phyloP scores from a whole-genome alignment of 64 coral and sea anemone genomes.

The Stichodactyla mertensii region DNA sequence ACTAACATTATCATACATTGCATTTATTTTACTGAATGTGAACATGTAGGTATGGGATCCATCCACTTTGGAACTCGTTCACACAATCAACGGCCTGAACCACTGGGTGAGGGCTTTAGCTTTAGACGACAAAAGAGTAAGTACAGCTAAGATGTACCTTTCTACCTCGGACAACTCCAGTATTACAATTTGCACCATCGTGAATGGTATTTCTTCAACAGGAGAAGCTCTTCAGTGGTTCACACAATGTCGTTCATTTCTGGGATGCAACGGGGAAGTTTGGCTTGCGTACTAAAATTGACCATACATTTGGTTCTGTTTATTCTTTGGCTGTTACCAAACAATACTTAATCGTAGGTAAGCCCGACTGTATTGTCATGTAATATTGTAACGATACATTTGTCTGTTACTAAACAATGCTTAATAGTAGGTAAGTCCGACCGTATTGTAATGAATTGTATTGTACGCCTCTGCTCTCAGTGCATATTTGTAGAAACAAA shows the following conservation, averaged over 20 bases:
- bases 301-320: conserved; percentile 84
- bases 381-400: conserved; percentile 39
- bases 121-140: conserved; percentile 80
- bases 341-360: conserved; percentile 89
- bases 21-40: no score
- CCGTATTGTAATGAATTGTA: no score
- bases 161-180: neutral
- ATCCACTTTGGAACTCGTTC: conserved; percentile 60
- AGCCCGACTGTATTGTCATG: neutral
- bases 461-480: no score
- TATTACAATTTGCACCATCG: neutral
- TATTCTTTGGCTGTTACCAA: conserved; percentile 89
- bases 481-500: no score
- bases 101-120: conserved; percentile 97
- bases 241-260: conserved; percentile 89
- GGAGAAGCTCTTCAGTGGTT: conserved; percentile 90
- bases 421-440: conserved; percentile 72
- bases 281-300: conserved; percentile 65
- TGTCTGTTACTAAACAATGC: conserved; percentile 71
- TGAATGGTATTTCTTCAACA: neutral
- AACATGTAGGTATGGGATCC: conserved; percentile 78
- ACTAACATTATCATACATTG: neutral
- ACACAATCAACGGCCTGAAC: conserved; percentile 71
- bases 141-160: neutral
- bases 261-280: conserved; percentile 89